Evolutionary conservation across 2,113 vertebrate genomes (phyloP).

Genomic region (Protomyctophum bolini): DNA sequence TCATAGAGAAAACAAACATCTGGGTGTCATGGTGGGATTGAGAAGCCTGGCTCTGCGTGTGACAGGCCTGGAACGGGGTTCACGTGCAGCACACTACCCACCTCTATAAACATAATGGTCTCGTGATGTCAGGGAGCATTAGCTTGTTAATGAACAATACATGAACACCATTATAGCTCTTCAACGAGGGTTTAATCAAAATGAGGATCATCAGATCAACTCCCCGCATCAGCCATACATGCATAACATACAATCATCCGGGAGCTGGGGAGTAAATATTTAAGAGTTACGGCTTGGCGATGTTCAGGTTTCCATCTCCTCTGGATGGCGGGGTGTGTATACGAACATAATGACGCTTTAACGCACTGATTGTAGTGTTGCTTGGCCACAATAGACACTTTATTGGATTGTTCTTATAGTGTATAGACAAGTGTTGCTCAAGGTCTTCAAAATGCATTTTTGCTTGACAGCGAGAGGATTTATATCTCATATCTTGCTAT

Average conservation of each 20-base stretch:
- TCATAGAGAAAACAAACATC: neutral
- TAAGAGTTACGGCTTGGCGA: slow-evolving; percentile 11
- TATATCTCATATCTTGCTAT: slow-evolving; percentile 23
- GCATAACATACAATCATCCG: slow-evolving; percentile 7
- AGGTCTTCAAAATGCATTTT: slow-evolving; percentile 24
- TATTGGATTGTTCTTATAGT: slow-evolving; percentile 18
- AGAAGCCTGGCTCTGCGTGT: neutral
- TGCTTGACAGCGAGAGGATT: slow-evolving; percentile 27
- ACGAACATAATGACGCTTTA: slow-evolving; percentile 10
- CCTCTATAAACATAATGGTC: slow-evolving; percentile 6
- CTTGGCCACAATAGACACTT: slow-evolving; percentile 10
- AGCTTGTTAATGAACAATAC: slow-evolving; percentile 21
- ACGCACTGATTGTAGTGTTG: neutral
- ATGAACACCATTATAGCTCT: slow-evolving; percentile 10
- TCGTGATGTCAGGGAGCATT: slow-evolving; percentile 36
- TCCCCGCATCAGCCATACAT: neutral
- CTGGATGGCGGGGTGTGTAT: slow-evolving; percentile 10
- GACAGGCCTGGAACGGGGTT: neutral
- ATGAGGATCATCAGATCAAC: slow-evolving; percentile 23
- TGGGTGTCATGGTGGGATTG: neutral
- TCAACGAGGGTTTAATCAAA: slow-evolving; percentile 28
- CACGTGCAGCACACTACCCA: neutral
- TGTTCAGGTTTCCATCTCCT: slow-evolving; percentile 10
- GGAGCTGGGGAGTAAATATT: slow-evolving; percentile 35
- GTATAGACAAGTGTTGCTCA: slow-evolving; percentile 31